Percentiles rank a stretch among this genome's conserved stretches.
Conservation (phyloP, 2,797 vertebrate species). For the Rallus crepitans region DNA sequence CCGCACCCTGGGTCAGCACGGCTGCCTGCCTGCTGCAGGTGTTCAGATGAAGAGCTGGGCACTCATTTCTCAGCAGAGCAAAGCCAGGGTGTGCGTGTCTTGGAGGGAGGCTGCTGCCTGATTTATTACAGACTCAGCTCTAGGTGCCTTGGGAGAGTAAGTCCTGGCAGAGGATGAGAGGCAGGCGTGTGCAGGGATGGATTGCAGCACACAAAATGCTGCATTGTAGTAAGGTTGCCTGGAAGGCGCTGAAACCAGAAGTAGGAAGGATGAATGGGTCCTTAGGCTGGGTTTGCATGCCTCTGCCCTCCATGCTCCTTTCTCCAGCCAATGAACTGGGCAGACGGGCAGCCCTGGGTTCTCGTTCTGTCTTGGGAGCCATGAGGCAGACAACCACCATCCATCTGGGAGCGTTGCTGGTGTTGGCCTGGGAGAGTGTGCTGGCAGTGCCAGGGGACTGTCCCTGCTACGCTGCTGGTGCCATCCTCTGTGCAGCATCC, state of each 20-base stretch:
- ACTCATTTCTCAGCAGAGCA: neutral
- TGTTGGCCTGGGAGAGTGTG: neutral
- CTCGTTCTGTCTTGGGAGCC: neutral
- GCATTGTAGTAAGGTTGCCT: neutral
- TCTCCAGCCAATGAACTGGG: neutral
- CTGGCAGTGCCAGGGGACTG: fast-evolving
- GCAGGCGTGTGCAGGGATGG: neutral
- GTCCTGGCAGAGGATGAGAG: constrained; percentile 62
- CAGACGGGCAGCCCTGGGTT: neutral
- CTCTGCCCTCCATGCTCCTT: neutral
- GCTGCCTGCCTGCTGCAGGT: constrained; percentile 28
- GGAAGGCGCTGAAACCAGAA: neutral
- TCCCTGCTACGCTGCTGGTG: neutral
- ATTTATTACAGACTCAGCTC: constrained; percentile 32
- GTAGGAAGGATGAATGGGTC: neutral
- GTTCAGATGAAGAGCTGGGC: neutral
- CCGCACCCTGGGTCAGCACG: fast-evolving
- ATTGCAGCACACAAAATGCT: neutral
- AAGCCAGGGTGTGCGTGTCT: neutral
- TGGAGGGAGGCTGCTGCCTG: constrained; percentile 49
- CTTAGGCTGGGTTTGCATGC: neutral
- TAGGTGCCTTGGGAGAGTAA: constrained; percentile 6
- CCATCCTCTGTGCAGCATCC: neutral
- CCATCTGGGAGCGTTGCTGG: neutral
- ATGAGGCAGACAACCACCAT: fast-evolving